Evolutionary conservation across 1,140 invertebrate genomes (phyloP).

Genomic region (Drosophila melanogaster): Release_6_plus_ISO1_MT NT_033777.3:8383501-8384000

Average conservation of each 20-base stretch:
- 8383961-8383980: conserved; percentile 40
- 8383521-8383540: conserved; percentile 73
- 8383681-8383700: conserved; percentile 30
- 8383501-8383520: conserved; percentile 51
- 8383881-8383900: conserved; percentile 18
- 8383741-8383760: conserved; percentile 68
- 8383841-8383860: conserved; percentile 39
- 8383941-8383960: conserved; percentile 48
- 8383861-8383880: conserved; percentile 53
- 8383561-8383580: conserved; percentile 52
- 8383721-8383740: conserved; percentile 20
- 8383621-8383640: conserved; percentile 14
- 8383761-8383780: conserved; percentile 83
- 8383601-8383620: conserved; percentile 76
- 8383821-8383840: conserved; percentile 44
- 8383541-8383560: conserved; percentile 79
- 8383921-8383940: conserved; percentile 21
- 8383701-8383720: conserved; percentile 2
- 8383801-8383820: conserved; percentile 82
- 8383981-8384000: conserved; percentile 33
- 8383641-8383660: neutral
- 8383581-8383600: conserved; percentile 80
- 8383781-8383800: conserved; percentile 84
- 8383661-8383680: conserved; percentile 3
- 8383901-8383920: conserved; percentile 21